Evolutionary conservation across 2,113 vertebrate species (phyloP), one percentile per base, ranked within the genome.

Genomic region (Crotalus tigris): DNA sequence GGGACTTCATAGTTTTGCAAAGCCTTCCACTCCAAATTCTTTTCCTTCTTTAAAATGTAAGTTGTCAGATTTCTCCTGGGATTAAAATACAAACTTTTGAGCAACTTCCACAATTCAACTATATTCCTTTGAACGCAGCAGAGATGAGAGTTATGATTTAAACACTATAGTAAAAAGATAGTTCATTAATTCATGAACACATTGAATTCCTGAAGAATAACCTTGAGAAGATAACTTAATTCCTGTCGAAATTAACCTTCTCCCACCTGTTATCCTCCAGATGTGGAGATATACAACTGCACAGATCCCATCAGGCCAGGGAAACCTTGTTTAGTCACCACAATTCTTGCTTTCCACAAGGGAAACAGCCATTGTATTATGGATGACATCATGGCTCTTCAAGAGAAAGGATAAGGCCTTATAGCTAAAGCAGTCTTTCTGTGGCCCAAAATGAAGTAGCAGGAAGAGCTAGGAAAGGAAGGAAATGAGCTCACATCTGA

Each of bases 391-490:
- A 58, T 1, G 11, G 23, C 26, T 58, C 9, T 57, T 46, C 55
- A 46, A 39, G 33, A 57, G 88, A 57, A 61, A 69, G 24, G n/a
- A 6, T 4, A 6, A 3, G 33, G 15, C 87, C 24, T 7, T 51
- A 49, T n/a, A 81, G 86, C n/a, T 46, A 57, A 81, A 4, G n/a
- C 11, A 21, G 3, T 5, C 33, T 44, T 81, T 57, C 44, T 75
- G 23, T n/a, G 61, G 57, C 51, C 75, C 21, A 29, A 58, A 57
- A 29, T 86, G 69, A 85, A 75, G 53, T 51, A 55, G 13, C 49
- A 51, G 88, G 91, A 33, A 53, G 85, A 51, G 91, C 8, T 54
- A n/a, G 95, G 96, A 96, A 97, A 97, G 97, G 96, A 97, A 97
- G 97, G 97, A 97, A 97, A 93, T 96, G 94, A 95, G 85, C 94